Percentiles rank a stretch among this genome's conserved stretches.
Conservation (phyloP, 2,888 invertebrate species). For the Diploptera punctata region DNA sequence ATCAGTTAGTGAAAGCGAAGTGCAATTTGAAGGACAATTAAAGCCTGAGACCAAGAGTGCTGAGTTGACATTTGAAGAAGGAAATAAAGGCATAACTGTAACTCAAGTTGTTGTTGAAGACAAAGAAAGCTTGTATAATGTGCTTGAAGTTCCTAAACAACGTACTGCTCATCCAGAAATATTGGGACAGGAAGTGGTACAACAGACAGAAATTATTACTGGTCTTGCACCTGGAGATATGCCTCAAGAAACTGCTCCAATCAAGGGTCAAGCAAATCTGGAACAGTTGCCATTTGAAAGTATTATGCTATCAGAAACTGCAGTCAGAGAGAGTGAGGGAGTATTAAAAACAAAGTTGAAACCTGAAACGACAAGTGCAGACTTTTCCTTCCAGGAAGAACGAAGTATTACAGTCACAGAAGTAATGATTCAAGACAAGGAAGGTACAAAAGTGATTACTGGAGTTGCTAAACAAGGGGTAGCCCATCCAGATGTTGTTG, state of each 20-base stretch:
- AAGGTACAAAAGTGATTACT: slow-evolving; percentile 52
- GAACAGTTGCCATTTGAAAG: slow-evolving; percentile 50
- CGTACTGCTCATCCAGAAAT: slow-evolving; percentile 50
- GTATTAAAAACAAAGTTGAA: slow-evolving; percentile 45
- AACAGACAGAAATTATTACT: slow-evolving; percentile 51
- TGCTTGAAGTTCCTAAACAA: slow-evolving; percentile 44
- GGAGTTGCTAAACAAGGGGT: slow-evolving; percentile 56
- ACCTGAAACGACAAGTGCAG: slow-evolving; percentile 46
- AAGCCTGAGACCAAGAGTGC: slow-evolving; percentile 47
- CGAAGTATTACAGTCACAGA: slow-evolving; percentile 53
- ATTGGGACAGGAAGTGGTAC: slow-evolving; percentile 55
- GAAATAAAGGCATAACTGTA: slow-evolving; percentile 47
- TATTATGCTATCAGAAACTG: slow-evolving; percentile 48
- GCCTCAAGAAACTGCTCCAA: slow-evolving; percentile 32
- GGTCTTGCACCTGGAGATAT: slow-evolving; percentile 42
- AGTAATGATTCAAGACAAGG: slow-evolving; percentile 46
- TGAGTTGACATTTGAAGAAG: slow-evolving; percentile 45
- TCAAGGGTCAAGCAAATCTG: slow-evolving; percentile 49
- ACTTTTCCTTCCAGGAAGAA: slow-evolving; percentile 48
- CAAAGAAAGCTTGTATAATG: slow-evolving; percentile 44
- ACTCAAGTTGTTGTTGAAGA: slow-evolving; percentile 48
- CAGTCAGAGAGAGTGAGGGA: slow-evolving; percentile 50
- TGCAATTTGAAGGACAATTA: slow-evolving; percentile 50
- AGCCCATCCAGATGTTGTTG: slow-evolving; percentile 56
- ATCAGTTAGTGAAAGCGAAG: slow-evolving; percentile 61